A percentile compares a stretch with the other conserved stretches of the same genome.
Evolutionary conservation across 2,113 vertebrate genomes (phyloP).

Genomic region (Lanius collurio): DNA sequence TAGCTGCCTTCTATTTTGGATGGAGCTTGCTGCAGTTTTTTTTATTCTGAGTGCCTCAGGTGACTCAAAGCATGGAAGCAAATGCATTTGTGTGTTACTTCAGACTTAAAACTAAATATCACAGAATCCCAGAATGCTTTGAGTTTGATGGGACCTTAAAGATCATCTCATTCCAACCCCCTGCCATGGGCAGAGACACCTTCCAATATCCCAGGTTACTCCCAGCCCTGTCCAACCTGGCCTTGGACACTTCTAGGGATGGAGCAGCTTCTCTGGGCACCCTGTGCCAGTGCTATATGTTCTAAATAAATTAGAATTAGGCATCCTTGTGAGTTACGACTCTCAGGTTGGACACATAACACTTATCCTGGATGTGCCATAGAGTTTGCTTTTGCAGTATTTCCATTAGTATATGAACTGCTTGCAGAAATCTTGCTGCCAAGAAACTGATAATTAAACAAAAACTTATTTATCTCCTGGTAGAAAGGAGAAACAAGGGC

Average conservation of each 20-base stretch:
- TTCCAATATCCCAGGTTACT: not conserved
- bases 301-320: not conserved
- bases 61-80: not conserved
- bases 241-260: not conserved
- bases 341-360: not conserved
- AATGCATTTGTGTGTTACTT: not conserved
- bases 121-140: not conserved
- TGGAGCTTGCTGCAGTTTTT: not conserved
- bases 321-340: not conserved
- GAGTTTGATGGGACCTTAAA: not conserved
- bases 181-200: not conserved
- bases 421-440: not conserved
- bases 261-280: not conserved
- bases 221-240: not conserved
- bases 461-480: not conserved
- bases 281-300: not conserved
- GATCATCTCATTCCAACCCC: fast-evolving
- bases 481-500: not conserved
- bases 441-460: not conserved
- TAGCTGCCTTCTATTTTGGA: conserved; percentile 13
- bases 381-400: not conserved
- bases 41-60: not conserved
- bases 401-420: not conserved
- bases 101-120: not conserved
- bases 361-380: fast-evolving